Conservation (phyloP, 2,113 vertebrate genomes). For the Hippopotamus amphibius region DNA sequence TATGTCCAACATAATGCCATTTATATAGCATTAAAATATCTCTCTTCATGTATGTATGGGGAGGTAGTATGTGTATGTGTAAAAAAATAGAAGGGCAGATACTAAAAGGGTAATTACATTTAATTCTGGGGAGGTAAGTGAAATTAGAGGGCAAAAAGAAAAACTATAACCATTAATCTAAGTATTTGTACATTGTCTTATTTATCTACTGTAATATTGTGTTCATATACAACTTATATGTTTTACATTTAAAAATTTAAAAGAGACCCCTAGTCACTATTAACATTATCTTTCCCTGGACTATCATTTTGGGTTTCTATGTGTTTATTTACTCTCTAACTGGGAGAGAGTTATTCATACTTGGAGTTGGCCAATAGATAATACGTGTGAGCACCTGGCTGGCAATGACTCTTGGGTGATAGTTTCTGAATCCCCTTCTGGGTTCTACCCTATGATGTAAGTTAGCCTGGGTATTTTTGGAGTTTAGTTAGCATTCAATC, state of each 20-base stretch:
- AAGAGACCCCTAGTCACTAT: neutral
- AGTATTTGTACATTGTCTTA: neutral
- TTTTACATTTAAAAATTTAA: neutral
- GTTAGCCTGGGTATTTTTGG: neutral
- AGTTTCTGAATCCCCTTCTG: neutral
- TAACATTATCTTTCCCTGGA: neutral
- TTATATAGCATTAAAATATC: conserved; percentile 1
- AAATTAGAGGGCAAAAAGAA: neutral
- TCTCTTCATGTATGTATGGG: neutral
- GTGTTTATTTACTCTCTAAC: neutral
- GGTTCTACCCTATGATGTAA: neutral
- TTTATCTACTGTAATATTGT: neutral
- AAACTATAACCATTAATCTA: neutral
- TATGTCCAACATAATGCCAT: neutral
- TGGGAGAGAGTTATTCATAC: neutral
- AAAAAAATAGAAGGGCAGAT: neutral
- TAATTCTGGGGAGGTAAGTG: neutral
- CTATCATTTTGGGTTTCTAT: neutral
- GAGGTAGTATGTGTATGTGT: neutral
- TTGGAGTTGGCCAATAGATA: neutral
- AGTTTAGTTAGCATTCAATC: neutral
- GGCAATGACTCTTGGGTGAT: neutral
- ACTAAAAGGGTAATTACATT: neutral
- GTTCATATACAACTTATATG: neutral
- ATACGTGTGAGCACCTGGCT: neutral